Percentiles rank a stretch among this genome's conserved stretches.
Conservation (phyloP, 1,140 invertebrate species). For the Drosophila busckii region DNA sequence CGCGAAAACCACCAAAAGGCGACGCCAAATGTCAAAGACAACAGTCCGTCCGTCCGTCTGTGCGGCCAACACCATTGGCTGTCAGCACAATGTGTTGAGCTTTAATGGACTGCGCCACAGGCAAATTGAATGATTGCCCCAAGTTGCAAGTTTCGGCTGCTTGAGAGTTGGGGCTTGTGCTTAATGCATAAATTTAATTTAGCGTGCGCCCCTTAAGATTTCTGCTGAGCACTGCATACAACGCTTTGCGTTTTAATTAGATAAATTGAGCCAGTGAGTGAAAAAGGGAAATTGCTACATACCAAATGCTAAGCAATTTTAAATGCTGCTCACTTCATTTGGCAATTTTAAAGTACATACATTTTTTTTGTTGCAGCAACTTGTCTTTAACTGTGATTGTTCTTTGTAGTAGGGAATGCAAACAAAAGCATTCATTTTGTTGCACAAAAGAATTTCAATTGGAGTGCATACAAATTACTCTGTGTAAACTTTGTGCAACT, state of each 20-base stretch:
- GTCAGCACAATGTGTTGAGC: conserved; percentile 20
- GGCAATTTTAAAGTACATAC: too few species aligned
- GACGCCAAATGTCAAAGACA: conserved; percentile 45
- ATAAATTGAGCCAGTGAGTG: conserved; percentile 46
- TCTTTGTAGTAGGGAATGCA: conserved; percentile 44
- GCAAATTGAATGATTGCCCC: neutral
- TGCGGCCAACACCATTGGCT: conserved; percentile 16
- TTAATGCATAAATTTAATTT: conserved; percentile 55
- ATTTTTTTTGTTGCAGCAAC: too few species aligned
- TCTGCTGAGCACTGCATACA: conserved; percentile 22
- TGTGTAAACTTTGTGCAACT: conserved; percentile 60
- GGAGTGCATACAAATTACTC: conserved; percentile 69
- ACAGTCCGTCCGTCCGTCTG: too few species aligned
- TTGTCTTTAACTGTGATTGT: too few species aligned
- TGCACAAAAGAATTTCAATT: conserved; percentile 68
- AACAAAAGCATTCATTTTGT: conserved; percentile 67
- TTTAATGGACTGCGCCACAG: conserved; percentile 55
- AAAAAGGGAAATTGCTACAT: neutral
- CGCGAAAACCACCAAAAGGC: conserved; percentile 8
- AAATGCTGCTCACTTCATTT: neutral
- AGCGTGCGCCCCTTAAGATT: conserved; percentile 10
- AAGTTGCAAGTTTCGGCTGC: neutral
- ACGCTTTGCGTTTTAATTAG: conserved; percentile 62
- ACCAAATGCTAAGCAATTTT: neutral
- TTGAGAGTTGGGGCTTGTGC: neutral